phyloP scores from a whole-genome alignment of 1,140 invertebrate species.

The Luehdorfia chinensis region DNA sequence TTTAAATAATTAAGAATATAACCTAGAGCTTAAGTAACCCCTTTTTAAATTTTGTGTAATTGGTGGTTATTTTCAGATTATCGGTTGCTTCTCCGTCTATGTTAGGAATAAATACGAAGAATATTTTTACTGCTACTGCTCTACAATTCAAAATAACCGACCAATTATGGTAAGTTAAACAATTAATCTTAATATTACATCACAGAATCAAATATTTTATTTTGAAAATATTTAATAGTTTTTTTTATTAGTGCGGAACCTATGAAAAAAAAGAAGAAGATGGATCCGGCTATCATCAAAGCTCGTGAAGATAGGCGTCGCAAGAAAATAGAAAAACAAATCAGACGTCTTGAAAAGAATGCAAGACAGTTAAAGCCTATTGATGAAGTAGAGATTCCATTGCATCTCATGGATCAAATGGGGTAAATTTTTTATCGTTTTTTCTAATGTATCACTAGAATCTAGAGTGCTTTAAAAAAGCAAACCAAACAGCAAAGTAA shows the following conservation, averaged over 20 bases:
- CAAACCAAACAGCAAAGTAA: no score
- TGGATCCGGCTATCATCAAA: constrained; percentile 88
- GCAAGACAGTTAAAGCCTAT: constrained; percentile 89
- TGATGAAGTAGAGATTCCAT: constrained; percentile 86
- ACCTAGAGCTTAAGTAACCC: constrained; percentile 20
- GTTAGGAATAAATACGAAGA: constrained; percentile 35
- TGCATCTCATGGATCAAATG: constrained; percentile 81
- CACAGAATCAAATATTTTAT: neutral
- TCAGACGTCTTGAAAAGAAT: constrained; percentile 86
- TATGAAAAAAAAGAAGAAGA: constrained; percentile 90
- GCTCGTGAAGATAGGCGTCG: constrained; percentile 87
- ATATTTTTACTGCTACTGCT: constrained; percentile 40
- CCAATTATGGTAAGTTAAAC: constrained; percentile 52
- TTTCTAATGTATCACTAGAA: no score
- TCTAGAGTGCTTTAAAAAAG: no score
- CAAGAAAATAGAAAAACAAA: constrained; percentile 90
- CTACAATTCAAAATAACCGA: constrained; percentile 55
- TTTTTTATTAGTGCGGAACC: constrained; percentile 80
- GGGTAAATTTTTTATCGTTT: constrained; percentile 69
- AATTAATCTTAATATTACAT: neutral
- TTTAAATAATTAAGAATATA: constrained; percentile 12
- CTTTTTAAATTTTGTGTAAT: neutral
- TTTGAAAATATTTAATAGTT: no score
- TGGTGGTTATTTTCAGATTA: constrained; percentile 42
- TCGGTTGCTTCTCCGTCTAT: constrained; percentile 36